phyloP scores from a whole-genome alignment of 2,797 vertebrate species.

The Sebastes cheni region DNA sequence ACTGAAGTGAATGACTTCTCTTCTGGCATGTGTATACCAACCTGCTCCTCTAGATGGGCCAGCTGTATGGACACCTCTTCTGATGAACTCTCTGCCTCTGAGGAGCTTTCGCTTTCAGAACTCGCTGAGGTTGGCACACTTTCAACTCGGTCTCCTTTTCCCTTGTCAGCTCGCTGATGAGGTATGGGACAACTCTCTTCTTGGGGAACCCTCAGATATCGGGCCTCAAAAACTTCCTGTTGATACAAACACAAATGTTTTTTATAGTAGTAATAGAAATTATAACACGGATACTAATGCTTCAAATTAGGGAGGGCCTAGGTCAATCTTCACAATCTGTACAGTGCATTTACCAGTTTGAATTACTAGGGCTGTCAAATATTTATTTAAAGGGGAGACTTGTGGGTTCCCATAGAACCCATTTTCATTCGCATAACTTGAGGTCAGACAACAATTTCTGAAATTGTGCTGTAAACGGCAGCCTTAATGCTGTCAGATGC shows the following conservation, averaged over 20 bases:
- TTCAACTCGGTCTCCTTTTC: conserved; percentile 49
- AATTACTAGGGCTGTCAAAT: not conserved
- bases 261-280: not conserved
- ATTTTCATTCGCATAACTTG: too few species aligned
- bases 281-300: not conserved
- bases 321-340: not conserved
- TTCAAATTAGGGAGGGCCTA: not conserved
- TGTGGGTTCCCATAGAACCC: too few species aligned
- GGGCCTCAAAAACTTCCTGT: conserved; percentile 92
- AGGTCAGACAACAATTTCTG: too few species aligned
- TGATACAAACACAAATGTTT: not conserved
- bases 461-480: too few species aligned
- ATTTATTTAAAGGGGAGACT: too few species aligned
- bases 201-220: conserved; percentile 86
- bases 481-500: too few species aligned
- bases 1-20: not conserved
- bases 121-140: conserved; percentile 73
- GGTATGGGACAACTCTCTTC: conserved; percentile 35
- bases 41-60: conserved; percentile 86
- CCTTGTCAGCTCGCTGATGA: conserved; percentile 48
- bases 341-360: not conserved
- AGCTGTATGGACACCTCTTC: conserved; percentile 76
- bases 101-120: conserved; percentile 80
- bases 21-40: conserved; percentile 53
- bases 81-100: conserved; percentile 76